phyloP scores from a whole-genome alignment of 1,140 invertebrate genomes.

The Thereuonema tuberculata region DNA sequence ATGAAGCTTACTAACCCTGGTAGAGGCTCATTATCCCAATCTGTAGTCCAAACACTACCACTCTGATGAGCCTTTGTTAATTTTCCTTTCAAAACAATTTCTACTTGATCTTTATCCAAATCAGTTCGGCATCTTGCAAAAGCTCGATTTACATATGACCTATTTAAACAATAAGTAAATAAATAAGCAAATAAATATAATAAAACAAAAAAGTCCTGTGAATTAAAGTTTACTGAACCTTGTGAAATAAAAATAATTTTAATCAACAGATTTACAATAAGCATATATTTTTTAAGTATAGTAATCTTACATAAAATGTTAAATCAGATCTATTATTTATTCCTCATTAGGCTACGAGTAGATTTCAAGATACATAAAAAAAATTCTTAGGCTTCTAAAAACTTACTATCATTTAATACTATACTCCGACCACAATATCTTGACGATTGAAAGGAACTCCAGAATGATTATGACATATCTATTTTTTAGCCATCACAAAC shows the following conservation, averaged over 20 bases:
- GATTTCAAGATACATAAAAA: too few relatives aligned
- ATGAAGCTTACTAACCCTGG: conserved; percentile 37
- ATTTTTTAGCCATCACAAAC: too few relatives aligned
- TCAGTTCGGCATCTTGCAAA: conserved; percentile 76
- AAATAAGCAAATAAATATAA: not conserved
- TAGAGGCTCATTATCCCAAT: conserved; percentile 83
- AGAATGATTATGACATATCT: too few relatives aligned
- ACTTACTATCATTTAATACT: too few relatives aligned
- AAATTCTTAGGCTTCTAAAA: too few relatives aligned
- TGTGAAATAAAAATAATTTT: not conserved
- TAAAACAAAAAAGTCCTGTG: not conserved
- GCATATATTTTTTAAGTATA: too few relatives aligned
- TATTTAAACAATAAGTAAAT: conserved; percentile 22
- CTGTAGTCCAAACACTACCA: conserved; percentile 67
- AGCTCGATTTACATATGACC: conserved; percentile 72
- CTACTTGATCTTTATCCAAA: conserved; percentile 82
- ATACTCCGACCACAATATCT: too few relatives aligned
- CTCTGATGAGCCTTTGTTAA: conserved; percentile 74
- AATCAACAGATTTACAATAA: too few relatives aligned
- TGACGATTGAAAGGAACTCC: too few relatives aligned
- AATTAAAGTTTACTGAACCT: not conserved
- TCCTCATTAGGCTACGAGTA: too few relatives aligned
- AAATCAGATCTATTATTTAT: too few relatives aligned
- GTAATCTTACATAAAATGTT: too few relatives aligned
- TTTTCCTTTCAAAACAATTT: conserved; percentile 83